Conservation (phyloP, 2,113 vertebrate genomes). For the Actinemys pallida region DNA sequence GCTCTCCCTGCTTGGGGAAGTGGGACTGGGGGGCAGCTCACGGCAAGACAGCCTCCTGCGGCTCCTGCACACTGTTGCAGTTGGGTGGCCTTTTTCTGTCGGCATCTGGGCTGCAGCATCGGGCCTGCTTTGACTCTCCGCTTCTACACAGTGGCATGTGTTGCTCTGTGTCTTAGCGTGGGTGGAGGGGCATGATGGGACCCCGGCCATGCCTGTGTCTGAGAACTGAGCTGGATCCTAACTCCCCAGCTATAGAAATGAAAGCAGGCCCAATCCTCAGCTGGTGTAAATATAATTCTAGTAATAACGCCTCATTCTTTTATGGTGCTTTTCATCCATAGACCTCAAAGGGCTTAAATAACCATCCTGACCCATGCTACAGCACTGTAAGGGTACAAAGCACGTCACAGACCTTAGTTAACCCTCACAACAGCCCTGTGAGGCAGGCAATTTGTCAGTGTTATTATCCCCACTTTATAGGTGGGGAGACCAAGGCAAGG, state of each 20-base stretch:
- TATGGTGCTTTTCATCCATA: neutral
- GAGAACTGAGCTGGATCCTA: neutral
- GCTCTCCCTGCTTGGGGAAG: neutral
- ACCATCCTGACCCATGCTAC: neutral
- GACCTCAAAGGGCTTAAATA: neutral
- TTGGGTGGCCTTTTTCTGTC: neutral
- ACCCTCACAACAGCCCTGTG: neutral
- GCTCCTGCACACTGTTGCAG: neutral
- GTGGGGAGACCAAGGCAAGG: neutral
- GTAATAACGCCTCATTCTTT: neutral
- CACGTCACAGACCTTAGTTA: neutral
- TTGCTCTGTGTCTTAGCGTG: neutral
- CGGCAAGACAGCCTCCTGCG: too few species aligned
- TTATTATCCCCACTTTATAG: neutral
- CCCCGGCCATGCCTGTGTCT: neutral
- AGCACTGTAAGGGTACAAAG: neutral
- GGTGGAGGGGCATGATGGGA: neutral
- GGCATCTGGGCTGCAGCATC: neutral
- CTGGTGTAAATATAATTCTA: neutral
- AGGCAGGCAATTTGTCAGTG: neutral
- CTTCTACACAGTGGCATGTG: neutral
- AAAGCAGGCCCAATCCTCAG: neutral
- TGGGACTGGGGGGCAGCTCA: too few species aligned
- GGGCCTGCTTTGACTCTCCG: neutral
- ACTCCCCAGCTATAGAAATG: neutral